These are phyloP conservation scores for Pachypeltis micranthus DNA, from an alignment of 1,140 invertebrate species.

Conservation along the genomic window DNA sequence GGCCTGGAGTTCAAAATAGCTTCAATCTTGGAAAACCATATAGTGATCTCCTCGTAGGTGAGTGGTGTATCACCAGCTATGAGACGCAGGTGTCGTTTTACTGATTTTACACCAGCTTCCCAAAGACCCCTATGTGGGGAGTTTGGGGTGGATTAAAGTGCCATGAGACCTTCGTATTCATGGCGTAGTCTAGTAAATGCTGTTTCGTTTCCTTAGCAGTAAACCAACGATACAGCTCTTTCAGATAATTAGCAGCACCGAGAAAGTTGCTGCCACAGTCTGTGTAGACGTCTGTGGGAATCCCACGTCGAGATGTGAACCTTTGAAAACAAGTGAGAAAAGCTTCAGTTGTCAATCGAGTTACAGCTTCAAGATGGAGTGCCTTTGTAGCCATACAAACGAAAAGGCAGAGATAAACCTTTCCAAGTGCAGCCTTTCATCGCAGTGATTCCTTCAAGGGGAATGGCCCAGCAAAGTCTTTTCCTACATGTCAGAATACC, in stretches of 20 bases:
- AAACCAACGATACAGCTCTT: too few species aligned
- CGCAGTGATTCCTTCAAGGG: conserved; percentile 12
- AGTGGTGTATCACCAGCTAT: conserved; percentile 21
- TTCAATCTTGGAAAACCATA: conserved; percentile 23
- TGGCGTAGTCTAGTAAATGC: too few species aligned
- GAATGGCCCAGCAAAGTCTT: conserved; percentile 29
- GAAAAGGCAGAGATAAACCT: too few species aligned
- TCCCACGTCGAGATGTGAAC: too few species aligned
- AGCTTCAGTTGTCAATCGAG: conserved; percentile 23
- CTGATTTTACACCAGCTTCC: conserved; percentile 34
- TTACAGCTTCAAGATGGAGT: conserved; percentile 28
- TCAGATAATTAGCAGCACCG: too few species aligned
- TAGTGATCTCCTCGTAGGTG: conserved; percentile 26
- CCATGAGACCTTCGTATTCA: conserved; percentile 34
- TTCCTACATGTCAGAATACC: conserved; percentile 20
- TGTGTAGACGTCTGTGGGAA: too few species aligned
- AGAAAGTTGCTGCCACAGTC: too few species aligned
- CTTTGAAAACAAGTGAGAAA: too few species aligned
- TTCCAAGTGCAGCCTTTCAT: conserved; percentile 15
- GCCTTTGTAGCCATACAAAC: too few species aligned
- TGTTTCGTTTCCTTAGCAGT: too few species aligned
- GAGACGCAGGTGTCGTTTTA: conserved; percentile 32
- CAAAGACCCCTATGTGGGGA: conserved; percentile 37
- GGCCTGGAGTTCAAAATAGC: conserved; percentile 27
- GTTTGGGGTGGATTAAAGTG: conserved; percentile 35